Base-by-base conservation (phyloP, 2,113 vertebrate genomes). In the Poeciliopsis retropinna region DNA sequence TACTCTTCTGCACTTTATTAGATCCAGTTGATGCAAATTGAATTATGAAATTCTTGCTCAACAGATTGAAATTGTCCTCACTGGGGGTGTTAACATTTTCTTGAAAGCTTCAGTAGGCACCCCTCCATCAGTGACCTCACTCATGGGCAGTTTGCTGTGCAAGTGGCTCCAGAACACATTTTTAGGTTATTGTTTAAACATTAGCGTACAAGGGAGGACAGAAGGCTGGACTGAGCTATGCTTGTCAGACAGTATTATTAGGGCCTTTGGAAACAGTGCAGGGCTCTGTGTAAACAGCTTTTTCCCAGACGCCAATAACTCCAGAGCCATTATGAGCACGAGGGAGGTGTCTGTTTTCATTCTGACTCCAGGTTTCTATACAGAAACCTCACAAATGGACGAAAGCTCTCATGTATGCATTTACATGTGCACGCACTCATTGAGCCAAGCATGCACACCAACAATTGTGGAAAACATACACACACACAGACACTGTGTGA, bases 211-310 rank as follows among this genome's bases (percentile, higher is more conserved):
- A 83, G 78, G 76, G 64, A 67, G 70, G 70, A 84, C 78, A 78
- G 67, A 84, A 78, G 51, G 78, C 75, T 57, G 69, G 68, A 75
- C 74, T 78, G 67, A 27, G 76, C 75, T 72, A 89, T 76, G 72
- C 71, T 68, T 25, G 78, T 84, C 79, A 81, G 83, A 87, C 76
- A 74, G 82, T 72, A 78, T 87, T 85, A 85, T 87, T 78, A 66
- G 67, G 72, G 79, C 70, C 69, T 27, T 51, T 84, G 86, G 82
- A 85, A 87, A 85, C 80, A 84, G 72, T 9, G 85, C 68, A 79
- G 75, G 82, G 44, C 67, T 75, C 72, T 67, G 67, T 85, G 90
- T 82, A 91, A 91, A 92, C 85, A 78, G 77, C 74, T 84, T 85
- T 87, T 76, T 80, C 76, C 61, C 79, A 67, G 47, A 90, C 67